Evolutionary conservation across 2,113 vertebrate species (phyloP).

Genomic region (Hemiprocne comata): DNA sequence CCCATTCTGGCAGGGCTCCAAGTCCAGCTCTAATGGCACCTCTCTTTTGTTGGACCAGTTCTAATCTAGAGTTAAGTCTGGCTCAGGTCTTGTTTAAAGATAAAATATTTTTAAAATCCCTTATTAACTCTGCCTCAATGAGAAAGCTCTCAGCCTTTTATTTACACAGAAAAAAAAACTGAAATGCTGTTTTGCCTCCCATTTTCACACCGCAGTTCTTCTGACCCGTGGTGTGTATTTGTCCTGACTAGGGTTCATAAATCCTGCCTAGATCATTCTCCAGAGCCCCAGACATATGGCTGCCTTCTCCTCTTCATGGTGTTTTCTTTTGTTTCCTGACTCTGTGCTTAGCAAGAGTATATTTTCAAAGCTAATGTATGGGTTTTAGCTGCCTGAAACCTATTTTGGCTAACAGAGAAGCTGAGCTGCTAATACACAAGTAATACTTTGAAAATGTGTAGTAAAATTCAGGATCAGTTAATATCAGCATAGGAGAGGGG

Average conservation of each 20-base stretch:
- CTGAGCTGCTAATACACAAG: not conserved
- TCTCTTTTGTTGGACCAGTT: not conserved
- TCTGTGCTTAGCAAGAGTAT: not conserved
- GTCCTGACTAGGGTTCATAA: not conserved
- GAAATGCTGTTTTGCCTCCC: not conserved
- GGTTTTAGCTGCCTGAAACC: not conserved
- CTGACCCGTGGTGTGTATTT: not conserved
- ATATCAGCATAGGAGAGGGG: not conserved
- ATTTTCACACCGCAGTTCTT: not conserved
- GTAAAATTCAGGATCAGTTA: constrained; percentile 12
- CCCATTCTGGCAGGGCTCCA: not conserved
- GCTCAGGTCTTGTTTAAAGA: not conserved
- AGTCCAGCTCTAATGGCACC: not conserved
- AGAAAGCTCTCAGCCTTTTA: not conserved
- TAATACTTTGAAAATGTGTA: not conserved
- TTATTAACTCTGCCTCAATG: not conserved
- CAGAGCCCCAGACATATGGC: rapidly evolving
- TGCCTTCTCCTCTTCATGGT: not conserved
- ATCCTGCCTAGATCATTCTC: not conserved
- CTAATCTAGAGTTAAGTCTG: not conserved
- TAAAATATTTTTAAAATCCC: not conserved
- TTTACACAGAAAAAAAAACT: not conserved
- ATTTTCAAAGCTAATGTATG: not conserved
- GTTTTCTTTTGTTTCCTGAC: not conserved
- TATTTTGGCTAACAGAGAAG: not conserved